Conservation (phyloP, 2,113 vertebrate genomes). For the Psophia crepitans region DNA sequence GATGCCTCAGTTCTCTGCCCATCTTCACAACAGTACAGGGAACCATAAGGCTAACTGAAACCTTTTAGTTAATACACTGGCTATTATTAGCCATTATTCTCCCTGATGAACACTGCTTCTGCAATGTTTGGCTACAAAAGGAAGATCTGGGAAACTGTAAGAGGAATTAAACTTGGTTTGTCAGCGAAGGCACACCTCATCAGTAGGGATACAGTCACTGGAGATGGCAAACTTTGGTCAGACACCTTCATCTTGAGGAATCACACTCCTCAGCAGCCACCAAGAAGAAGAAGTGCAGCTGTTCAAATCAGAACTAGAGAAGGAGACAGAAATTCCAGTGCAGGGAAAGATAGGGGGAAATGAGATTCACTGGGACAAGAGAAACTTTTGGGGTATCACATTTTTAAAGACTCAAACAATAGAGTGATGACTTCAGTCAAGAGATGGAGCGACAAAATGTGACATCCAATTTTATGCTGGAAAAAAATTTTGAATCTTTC, state of each 20-base stretch:
- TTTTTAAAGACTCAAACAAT: not conserved
- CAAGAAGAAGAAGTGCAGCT: not conserved
- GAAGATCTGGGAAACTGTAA: not conserved
- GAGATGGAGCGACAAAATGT: not conserved
- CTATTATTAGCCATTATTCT: not conserved
- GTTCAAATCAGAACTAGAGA: not conserved
- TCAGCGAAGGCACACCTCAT: not conserved
- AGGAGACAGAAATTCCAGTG: not conserved
- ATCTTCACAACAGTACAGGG: not conserved
- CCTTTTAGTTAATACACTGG: not conserved
- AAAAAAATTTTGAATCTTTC: not conserved
- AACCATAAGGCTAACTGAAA: not conserved
- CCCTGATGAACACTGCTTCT: not conserved
- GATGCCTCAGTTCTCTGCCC: not conserved
- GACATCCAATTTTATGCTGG: not conserved
- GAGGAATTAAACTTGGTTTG: not conserved
- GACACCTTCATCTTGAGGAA: not conserved
- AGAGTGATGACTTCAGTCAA: not conserved
- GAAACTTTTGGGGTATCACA: not conserved
- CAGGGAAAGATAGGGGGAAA: not conserved
- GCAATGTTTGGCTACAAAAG: not conserved
- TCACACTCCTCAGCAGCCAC: not conserved
- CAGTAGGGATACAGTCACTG: not conserved
- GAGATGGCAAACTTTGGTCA: not conserved
- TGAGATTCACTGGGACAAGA: rapidly evolving